Percentiles rank a stretch among this genome's conserved stretches.
Conservation (phyloP, 2,888 invertebrate species). For the Phyto melanocephala region DNA sequence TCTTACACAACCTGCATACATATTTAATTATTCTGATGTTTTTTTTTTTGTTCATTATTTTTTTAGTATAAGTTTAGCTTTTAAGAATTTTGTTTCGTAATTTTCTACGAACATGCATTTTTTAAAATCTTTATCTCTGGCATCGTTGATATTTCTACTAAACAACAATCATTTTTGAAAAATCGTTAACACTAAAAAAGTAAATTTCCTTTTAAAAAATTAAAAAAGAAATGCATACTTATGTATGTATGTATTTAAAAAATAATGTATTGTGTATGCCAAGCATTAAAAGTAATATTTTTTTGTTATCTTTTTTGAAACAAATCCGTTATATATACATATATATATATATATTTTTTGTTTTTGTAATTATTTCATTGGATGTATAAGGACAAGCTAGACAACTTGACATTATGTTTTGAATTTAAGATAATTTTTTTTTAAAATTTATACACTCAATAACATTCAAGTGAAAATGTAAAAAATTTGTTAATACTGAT, state of each 20-base stretch:
- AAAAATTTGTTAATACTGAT: too few species aligned
- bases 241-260: not conserved
- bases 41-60: slow-evolving; percentile 35
- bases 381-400: too few species aligned
- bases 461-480: too few species aligned
- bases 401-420: too few species aligned
- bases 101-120: slow-evolving; percentile 30
- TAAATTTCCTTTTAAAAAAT: not conserved
- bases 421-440: too few species aligned
- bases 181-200: not conserved
- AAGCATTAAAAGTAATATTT: not conserved
- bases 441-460: too few species aligned
- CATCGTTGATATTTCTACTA: slow-evolving; percentile 19
- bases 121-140: slow-evolving; percentile 2
- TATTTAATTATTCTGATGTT: slow-evolving; percentile 6
- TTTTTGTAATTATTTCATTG: too few species aligned
- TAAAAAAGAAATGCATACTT: too few species aligned
- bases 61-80: slow-evolving; percentile 21
- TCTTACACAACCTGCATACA: slow-evolving; percentile 8
- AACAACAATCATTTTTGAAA: slow-evolving; percentile 2
- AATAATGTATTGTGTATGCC: slow-evolving; percentile 23
- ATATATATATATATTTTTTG: too few species aligned
- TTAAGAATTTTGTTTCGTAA: slow-evolving; percentile 30
- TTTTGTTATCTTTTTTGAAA: not conserved
- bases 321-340: too few species aligned